Base-by-base conservation (phyloP, 2,113 vertebrate genomes). In the Nyctibius bracteatus region DNA sequence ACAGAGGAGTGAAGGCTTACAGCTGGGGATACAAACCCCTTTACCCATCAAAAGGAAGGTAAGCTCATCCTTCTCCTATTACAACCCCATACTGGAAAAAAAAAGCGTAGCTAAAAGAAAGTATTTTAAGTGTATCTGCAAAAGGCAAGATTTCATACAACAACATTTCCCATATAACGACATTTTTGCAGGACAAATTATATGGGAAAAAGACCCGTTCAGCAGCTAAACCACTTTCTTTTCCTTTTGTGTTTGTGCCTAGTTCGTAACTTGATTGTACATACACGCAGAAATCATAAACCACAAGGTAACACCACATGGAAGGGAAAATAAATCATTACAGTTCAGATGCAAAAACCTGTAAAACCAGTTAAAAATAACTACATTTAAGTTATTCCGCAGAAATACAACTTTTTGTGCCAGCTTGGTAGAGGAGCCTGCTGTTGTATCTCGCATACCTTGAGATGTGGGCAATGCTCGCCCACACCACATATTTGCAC, bases 361-460 rank as follows among this genome's bases (percentile, higher is more conserved):
- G 43, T 8, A 23, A 7, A 25, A 22, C 0, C 14, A 21, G 24
- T 20, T 24, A 14, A 0, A 54, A 66, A 31, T 24, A 49, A 24
- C 24, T 1, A 2, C 0, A 7, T 6, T 13, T 5, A 37, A 20
- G 10, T 5, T 6, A 17, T 5, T 30, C 27, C 3, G 5, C 39
- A 75, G 35, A 51, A 67, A 5, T 1, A 35, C 44, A 54, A 1
- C 21, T 12, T 33, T 5, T 0, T 14, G 54, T 10, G 3, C 14
- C 21, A 3, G 3, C 8, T 21, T 4, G 33, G 44, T 0, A 25
- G 63, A 67, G 33, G 4, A 22, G 57, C 22, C 43, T 10, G 0
- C 25, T 28, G 68, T 0, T 8, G 43, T 5, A 31, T 0, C 71
- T 30, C 8, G 0, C 28, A 21, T 0, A 2, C 4, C 8, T 12